A percentile compares a stretch with the other conserved stretches of the same genome.
Evolutionary conservation across 2,888 invertebrate genomes (phyloP).

Genomic region (Philaethria dido): DNA sequence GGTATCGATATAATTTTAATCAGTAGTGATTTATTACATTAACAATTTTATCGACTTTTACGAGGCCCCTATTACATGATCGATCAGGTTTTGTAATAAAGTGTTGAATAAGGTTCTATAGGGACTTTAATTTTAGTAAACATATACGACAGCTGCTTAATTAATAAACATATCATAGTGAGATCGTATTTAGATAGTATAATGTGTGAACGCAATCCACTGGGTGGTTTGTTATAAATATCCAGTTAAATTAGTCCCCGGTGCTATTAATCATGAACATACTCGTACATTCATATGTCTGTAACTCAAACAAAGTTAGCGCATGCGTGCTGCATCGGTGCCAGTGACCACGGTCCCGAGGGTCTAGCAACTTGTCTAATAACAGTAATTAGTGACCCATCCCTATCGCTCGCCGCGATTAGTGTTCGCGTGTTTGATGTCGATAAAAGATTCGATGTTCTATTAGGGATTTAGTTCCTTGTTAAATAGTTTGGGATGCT

Average conservation of each 20-base stretch:
- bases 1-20: constrained; percentile 21
- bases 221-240: constrained; percentile 42
- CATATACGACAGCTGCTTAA: constrained; percentile 13
- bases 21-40: constrained; percentile 25
- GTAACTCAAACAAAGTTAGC: constrained; percentile 49
- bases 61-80: constrained; percentile 19
- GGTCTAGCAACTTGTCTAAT: constrained; percentile 67
- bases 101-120: constrained; percentile 7
- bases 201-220: constrained; percentile 43
- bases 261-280: constrained; percentile 43
- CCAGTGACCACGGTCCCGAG: constrained; percentile 61
- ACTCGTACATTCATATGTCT: constrained; percentile 37
- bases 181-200: constrained; percentile 38
- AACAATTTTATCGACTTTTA: constrained; percentile 26
- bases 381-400: constrained; percentile 73
- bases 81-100: constrained; percentile 22
- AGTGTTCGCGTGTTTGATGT: constrained; percentile 47
- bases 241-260: constrained; percentile 44
- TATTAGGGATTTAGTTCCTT: constrained; percentile 42
- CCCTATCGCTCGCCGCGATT: constrained; percentile 54
- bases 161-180: constrained; percentile 18
- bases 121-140: constrained; percentile 3
- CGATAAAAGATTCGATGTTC: constrained; percentile 47
- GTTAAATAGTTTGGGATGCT: constrained; percentile 53
- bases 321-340: constrained; percentile 50